Percentiles rank a stretch among this genome's conserved stretches.
These are phyloP conservation scores for Heliconius ismenius DNA, from an alignment of 2,888 invertebrate species.

Conservation along the genomic window DNA sequence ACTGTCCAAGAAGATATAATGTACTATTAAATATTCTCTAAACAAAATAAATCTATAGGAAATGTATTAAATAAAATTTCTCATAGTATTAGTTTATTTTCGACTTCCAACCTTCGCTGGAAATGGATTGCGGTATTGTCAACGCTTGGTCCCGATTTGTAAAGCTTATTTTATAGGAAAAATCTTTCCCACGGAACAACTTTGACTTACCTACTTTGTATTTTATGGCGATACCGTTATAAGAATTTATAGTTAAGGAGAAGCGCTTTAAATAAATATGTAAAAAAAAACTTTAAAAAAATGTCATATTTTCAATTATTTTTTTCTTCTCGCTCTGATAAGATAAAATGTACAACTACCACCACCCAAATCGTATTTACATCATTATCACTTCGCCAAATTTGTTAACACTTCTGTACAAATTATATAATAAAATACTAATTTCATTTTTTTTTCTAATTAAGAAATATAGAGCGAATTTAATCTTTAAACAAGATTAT, in stretches of 20 bases:
- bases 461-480: neutral
- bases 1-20: too few species aligned
- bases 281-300: neutral
- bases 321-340: neutral
- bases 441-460: neutral
- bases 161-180: slow-evolving; percentile 22
- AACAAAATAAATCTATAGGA: neutral
- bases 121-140: slow-evolving; percentile 19
- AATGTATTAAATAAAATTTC: neutral
- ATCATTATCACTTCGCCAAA: too few species aligned
- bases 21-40: neutral
- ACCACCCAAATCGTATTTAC: too few species aligned
- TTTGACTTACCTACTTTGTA: slow-evolving; percentile 22
- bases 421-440: too few species aligned
- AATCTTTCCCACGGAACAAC: slow-evolving; percentile 30
- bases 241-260: slow-evolving; percentile 23
- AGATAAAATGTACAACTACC: too few species aligned
- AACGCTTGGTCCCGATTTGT: slow-evolving; percentile 20
- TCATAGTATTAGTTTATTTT: neutral
- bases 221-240: slow-evolving; percentile 30
- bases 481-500: neutral
- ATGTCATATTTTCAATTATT: neutral
- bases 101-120: neutral
- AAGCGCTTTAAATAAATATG: neutral
- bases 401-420: too few species aligned